phyloP scores from a whole-genome alignment of 1,140 invertebrate species.

The Aphaenogaster rudis region DNA sequence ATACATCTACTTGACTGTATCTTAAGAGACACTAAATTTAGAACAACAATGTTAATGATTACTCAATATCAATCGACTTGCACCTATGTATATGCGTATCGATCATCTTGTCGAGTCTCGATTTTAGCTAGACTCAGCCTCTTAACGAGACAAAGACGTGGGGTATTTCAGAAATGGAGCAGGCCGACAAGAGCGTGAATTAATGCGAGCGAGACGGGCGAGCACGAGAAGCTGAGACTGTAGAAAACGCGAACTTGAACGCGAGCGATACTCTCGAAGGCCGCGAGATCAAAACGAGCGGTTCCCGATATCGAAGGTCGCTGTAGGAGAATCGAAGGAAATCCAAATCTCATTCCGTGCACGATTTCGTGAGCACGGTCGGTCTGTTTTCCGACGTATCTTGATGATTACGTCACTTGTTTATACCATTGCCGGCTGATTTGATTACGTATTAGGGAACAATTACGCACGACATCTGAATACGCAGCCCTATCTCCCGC shows the following conservation, averaged over 20 bases:
- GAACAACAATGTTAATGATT: neutral
- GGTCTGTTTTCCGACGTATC: constrained; percentile 31
- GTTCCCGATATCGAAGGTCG: constrained; percentile 7
- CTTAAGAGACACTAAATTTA: neutral
- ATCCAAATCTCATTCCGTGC: neutral
- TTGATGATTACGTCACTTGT: constrained; percentile 52
- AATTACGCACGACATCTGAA: constrained; percentile 21
- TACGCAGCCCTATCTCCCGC: neutral
- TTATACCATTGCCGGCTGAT: constrained; percentile 19
- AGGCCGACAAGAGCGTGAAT: neutral
- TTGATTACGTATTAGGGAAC: constrained; percentile 55
- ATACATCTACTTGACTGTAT: neutral
- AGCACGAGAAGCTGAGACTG: neutral
- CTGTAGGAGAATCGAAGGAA: neutral
- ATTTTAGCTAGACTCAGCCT: neutral
- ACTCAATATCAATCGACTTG: neutral
- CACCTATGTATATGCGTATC: neutral
- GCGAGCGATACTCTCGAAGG: constrained; percentile 14
- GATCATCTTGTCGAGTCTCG: neutral
- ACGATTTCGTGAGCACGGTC: neutral
- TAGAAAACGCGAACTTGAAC: constrained; percentile 37
- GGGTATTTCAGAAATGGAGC: neutral
- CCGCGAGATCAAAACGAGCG: neutral
- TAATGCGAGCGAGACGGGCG: neutral
- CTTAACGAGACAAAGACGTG: constrained; percentile 7